phyloP scores from a whole-genome alignment of 2,888 invertebrate species.

The Synergus umbraculus region DNA sequence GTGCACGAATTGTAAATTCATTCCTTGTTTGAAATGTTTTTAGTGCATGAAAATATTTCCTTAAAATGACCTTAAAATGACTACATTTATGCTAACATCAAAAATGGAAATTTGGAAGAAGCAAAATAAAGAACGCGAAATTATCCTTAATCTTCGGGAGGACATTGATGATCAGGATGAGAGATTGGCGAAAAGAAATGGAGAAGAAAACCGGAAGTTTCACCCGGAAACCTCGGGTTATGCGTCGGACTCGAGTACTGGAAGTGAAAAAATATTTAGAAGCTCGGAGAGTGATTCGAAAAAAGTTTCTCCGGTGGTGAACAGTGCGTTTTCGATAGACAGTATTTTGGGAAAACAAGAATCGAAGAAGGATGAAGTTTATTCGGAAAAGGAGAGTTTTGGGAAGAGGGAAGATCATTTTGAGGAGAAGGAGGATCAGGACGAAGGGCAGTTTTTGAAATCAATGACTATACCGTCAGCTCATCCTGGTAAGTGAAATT shows the following conservation, averaged over 20 bases:
- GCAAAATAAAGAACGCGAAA: constrained; percentile 37
- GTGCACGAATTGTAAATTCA: background rate
- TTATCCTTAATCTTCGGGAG: constrained; percentile 22
- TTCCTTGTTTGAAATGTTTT: no score
- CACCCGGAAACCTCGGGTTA: constrained; percentile 54
- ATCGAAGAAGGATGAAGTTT: constrained; percentile 53
- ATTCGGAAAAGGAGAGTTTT: constrained; percentile 7
- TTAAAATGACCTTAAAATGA: background rate
- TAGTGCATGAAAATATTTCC: background rate
- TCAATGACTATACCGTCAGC: background rate
- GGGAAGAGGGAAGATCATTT: constrained; percentile 15
- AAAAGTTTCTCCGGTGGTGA: constrained; percentile 52
- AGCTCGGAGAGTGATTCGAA: constrained; percentile 48
- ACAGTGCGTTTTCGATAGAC: constrained; percentile 73
- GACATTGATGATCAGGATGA: constrained; percentile 43
- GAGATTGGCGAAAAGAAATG: constrained; percentile 43
- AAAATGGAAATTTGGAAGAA: constrained; percentile 28
- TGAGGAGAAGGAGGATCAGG: constrained; percentile 14
- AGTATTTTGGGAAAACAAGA: constrained; percentile 66
- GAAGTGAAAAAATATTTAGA: constrained; percentile 51
- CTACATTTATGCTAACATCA: background rate
- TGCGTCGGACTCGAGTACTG: constrained; percentile 66
- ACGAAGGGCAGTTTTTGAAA: constrained; percentile 22
- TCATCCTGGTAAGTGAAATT: constrained; percentile 1
- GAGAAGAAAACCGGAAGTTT: constrained; percentile 45